Percentiles rank a stretch among this genome's conserved stretches.
Evolutionary conservation across 2,113 vertebrate genomes (phyloP).

Genomic region (Gymnarchus niloticus): DNA sequence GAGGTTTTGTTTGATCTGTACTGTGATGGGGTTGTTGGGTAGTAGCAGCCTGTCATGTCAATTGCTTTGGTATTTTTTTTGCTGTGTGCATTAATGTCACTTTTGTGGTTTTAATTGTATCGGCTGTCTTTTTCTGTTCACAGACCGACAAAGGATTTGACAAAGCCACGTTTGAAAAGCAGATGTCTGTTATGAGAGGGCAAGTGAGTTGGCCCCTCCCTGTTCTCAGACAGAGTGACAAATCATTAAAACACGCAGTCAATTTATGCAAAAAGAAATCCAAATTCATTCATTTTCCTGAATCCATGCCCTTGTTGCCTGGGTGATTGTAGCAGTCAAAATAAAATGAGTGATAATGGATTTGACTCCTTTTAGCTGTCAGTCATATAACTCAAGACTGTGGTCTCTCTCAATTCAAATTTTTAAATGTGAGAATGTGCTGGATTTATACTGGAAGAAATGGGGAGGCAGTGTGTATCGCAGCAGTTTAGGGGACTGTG

Average conservation of each 20-base stretch:
- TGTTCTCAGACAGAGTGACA: background rate
- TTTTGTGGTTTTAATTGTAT: background rate
- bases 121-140: constrained; percentile 6
- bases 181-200: constrained; percentile 98
- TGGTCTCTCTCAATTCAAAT: background rate
- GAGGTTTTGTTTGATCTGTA: background rate
- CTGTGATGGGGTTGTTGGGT: background rate
- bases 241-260: background rate
- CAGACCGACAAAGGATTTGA: constrained; percentile 90
- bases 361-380: constrained; percentile 2
- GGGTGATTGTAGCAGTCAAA: background rate
- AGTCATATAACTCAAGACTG: background rate
- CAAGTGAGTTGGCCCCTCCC: constrained; percentile 70
- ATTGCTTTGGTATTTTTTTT: background rate
- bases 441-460: background rate
- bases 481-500: too few species aligned
- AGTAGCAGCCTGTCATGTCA: too few species aligned
- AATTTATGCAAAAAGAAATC: background rate
- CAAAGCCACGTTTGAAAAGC: constrained; percentile 89
- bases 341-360: background rate
- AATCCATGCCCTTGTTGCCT: background rate
- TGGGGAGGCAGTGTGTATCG: too few species aligned
- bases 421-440: background rate
- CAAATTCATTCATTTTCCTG: background rate
- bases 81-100: background rate